Conservation (phyloP, 2,113 vertebrate genomes). For the Otus sunia region DNA sequence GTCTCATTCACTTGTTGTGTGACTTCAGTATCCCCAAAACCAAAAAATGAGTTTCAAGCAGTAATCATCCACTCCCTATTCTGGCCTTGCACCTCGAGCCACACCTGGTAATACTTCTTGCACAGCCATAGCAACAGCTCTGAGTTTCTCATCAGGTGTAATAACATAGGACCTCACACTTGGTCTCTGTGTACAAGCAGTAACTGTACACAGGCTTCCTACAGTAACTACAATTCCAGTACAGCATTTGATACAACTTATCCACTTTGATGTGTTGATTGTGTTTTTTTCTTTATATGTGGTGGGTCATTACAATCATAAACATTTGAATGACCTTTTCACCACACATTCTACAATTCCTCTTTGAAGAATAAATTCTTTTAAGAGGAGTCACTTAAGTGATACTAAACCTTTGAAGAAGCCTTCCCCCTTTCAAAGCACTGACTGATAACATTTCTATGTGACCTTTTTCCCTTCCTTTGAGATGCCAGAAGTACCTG, state of each 20-base stretch:
- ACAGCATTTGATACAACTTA: not conserved
- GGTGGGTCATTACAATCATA: not conserved
- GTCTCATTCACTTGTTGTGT: not conserved
- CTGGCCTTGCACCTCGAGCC: not conserved
- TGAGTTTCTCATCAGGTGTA: not conserved
- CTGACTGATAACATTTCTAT: not conserved
- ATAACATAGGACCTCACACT: not conserved
- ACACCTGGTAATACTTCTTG: not conserved
- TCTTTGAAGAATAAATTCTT: constrained; percentile 3
- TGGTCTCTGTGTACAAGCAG: not conserved
- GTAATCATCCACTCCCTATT: not conserved
- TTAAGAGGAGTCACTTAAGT: not conserved
- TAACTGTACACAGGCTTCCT: not conserved
- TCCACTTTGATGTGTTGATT: not conserved
- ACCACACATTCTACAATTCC: not conserved
- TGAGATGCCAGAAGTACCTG: not conserved
- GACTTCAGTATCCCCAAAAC: not conserved
- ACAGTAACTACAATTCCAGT: not conserved
- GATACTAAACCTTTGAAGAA: not conserved
- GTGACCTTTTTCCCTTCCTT: not conserved
- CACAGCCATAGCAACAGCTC: not conserved
- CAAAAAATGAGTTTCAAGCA: not conserved
- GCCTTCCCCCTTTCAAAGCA: not conserved
- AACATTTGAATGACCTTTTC: not conserved
- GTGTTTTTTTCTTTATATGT: not conserved